Base-by-base conservation (phyloP, 2,797 vertebrate genomes). In the Sebastes glaucus region DNA sequence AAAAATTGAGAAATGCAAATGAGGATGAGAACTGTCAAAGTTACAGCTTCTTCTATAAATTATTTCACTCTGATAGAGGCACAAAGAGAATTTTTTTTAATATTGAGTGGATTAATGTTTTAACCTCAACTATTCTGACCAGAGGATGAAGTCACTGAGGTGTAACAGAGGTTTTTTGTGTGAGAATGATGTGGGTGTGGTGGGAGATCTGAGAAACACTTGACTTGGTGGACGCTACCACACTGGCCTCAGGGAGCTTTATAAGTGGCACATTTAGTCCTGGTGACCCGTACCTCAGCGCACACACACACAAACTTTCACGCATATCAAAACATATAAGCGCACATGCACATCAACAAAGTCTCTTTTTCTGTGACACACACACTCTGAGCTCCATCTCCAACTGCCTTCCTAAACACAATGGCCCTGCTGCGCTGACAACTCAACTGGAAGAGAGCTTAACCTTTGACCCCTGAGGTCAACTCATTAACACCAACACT, bases 371-470 rank as follows among this genome's bases (percentile, higher is more conserved):
- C 35, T 62, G 35, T 71, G 38, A 72, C 32, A 75, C 35, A 78
- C 32, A 75, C 35, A 78, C 55, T 71, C 73, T 74, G 72, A 85
- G 89, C 81, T 83, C 82, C 76, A 59, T 90, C 87, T 88, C 88
- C 77, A 77, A 87, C 91, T 80, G 88, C 86, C 86, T 86, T 75
- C 77, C 60, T 9, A 68, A 81, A 93, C 94, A 96, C 95, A 96
- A 96, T 90, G 85, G 94, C 83, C 93, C 93, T 83, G 93, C 94
- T 95, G 95, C 86, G 93, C 92, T 94, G 95, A 96, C 94, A 96
- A 95, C 94, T 96, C 94, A 95, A 94, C 96, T 95, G 94, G 92
- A 94, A 94, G 93, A 90, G 87, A 94, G 94, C 92, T 94, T 94
- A 94, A 95, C 94, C 95, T 95, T 88, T 95, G 87, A 94, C 92